phyloP scores from a whole-genome alignment of 2,113 vertebrate genomes.

The Gymnorhina tibicen region DNA sequence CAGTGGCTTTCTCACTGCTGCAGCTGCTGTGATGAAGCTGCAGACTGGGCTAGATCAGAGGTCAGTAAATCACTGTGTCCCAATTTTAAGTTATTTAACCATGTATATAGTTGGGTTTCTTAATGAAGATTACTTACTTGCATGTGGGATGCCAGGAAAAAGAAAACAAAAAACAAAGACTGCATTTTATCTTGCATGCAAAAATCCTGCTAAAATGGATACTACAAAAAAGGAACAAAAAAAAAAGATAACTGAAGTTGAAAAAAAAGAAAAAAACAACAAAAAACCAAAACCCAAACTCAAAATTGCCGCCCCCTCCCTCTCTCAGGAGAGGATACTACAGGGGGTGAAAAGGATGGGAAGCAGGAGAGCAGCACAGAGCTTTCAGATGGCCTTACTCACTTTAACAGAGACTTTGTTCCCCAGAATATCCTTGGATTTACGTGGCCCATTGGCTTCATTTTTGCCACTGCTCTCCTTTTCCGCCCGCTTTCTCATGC shows the following conservation, averaged over 20 bases:
- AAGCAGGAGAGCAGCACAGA: conserved; percentile 70
- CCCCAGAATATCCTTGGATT: conserved; percentile 92
- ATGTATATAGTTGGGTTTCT: neutral
- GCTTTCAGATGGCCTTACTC: conserved; percentile 84
- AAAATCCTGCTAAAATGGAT: conserved; percentile 68
- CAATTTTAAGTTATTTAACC: conserved; percentile 35
- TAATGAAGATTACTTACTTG: conserved; percentile 71
- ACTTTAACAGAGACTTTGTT: conserved; percentile 94
- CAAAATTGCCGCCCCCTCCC: conserved; percentile 25
- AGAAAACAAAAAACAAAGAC: conserved; percentile 68
- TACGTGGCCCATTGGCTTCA: conserved; percentile 91
- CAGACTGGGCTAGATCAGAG: neutral
- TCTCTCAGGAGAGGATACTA: conserved; percentile 63
- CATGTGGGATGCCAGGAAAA: conserved; percentile 68
- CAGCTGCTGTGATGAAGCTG: neutral
- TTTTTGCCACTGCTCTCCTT: conserved; percentile 87
- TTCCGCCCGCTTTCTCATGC: conserved; percentile 94
- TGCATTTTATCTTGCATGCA: conserved; percentile 75
- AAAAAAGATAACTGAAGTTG: neutral
- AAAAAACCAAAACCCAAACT: neutral
- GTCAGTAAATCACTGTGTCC: neutral
- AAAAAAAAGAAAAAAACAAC: neutral
- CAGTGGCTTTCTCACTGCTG: neutral
- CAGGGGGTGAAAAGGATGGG: conserved; percentile 64
- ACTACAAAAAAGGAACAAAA: conserved; percentile 3